A percentile compares a stretch with the other conserved stretches of the same genome.
Evolutionary conservation across 1,140 invertebrate genomes (phyloP).

Genomic region (Anastatus disparis): DNA sequence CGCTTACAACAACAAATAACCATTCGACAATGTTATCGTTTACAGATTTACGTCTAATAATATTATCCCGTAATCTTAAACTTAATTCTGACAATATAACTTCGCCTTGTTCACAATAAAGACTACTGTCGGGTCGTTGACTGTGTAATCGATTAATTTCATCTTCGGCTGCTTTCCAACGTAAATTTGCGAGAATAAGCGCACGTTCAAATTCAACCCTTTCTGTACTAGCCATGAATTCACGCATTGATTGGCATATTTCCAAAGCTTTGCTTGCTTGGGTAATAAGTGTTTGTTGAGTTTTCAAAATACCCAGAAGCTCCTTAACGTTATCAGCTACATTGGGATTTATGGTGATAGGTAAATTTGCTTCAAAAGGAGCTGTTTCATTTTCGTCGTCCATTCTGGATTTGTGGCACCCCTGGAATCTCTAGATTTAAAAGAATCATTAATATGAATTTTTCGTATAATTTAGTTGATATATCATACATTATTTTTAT

Average conservation of each 20-base stretch:
- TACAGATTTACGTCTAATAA: constrained; percentile 15
- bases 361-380: too few relatives aligned
- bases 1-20: constrained; percentile 52
- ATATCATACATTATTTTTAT: too few relatives aligned
- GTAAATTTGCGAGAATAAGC: constrained; percentile 58
- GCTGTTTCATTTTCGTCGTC: background rate
- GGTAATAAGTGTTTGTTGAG: constrained; percentile 60
- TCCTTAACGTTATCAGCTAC: constrained; percentile 42
- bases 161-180: constrained; percentile 46
- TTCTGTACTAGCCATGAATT: constrained; percentile 55
- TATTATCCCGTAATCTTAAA: constrained; percentile 45
- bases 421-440: constrained; percentile 51
- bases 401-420: constrained; percentile 8
- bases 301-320: constrained; percentile 53
- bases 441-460: too few relatives aligned
- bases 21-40: constrained; percentile 46
- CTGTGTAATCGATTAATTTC: constrained; percentile 47
- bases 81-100: constrained; percentile 45
- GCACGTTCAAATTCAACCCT: constrained; percentile 64
- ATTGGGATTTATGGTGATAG: background rate
- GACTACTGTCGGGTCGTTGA: background rate
- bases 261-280: constrained; percentile 63
- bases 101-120: constrained; percentile 33
- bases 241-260: constrained; percentile 57
- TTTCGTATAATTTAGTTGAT: too few relatives aligned